A percentile compares a stretch with the other conserved stretches of the same genome.
phyloP scores from a whole-genome alignment of 1,140 invertebrate genomes.

The Drepana arcuata region DNA sequence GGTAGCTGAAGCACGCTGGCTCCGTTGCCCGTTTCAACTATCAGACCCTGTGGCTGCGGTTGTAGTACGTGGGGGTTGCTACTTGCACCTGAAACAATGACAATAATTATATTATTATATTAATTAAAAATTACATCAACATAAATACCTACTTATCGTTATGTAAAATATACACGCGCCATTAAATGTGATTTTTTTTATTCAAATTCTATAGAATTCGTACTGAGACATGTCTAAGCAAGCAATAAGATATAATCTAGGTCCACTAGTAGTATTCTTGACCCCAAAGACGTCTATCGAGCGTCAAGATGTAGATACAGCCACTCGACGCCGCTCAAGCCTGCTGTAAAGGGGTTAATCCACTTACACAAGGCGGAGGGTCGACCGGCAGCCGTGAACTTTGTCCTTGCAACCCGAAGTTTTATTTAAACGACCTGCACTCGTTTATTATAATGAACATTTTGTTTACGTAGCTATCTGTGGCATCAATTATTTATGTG shows the following conservation, averaged over 20 bases:
- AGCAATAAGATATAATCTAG: no score
- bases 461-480: constrained; percentile 1
- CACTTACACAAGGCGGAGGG: constrained; percentile 33
- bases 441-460: constrained; percentile 5
- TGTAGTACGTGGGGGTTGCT: constrained; percentile 30
- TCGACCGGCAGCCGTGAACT: constrained; percentile 33
- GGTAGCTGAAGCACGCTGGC: constrained; percentile 77
- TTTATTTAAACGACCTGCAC: no score
- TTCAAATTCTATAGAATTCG: no score
- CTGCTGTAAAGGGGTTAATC: constrained; percentile 49
- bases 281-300: no score
- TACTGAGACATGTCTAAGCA: no score
- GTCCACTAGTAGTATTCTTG: no score
- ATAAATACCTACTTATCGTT: no score
- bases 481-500: constrained; percentile 5
- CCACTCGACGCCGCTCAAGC: no score
- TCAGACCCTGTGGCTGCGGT: constrained; percentile 59
- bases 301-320: no score
- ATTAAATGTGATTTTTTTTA: no score
- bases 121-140: no score
- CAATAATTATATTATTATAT: constrained; percentile 1
- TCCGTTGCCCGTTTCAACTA: constrained; percentile 71
- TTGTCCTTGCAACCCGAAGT: constrained; percentile 23
- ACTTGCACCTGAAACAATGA: constrained; percentile 44
- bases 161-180: no score